phyloP scores from a whole-genome alignment of 2,797 vertebrate genomes.

The Bradypodion pumilum region DNA sequence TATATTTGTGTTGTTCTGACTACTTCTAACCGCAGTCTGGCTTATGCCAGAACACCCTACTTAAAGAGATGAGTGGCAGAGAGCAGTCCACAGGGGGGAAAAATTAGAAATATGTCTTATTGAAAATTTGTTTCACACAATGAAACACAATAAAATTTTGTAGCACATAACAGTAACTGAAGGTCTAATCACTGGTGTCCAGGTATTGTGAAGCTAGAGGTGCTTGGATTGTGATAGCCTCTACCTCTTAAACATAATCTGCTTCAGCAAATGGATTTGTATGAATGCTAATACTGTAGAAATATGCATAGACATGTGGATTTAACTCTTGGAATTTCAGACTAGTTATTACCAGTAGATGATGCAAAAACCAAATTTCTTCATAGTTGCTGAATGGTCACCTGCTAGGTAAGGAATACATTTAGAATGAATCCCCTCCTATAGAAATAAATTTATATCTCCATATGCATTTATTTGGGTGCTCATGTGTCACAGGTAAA shows the following conservation, averaged over 20 bases:
- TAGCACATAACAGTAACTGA: background rate
- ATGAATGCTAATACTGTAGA: background rate
- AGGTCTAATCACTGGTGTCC: background rate
- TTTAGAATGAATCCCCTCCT: background rate
- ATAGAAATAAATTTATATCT: too few species aligned
- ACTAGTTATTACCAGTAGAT: background rate
- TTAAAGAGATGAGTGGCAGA: background rate
- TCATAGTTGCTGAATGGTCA: too few species aligned
- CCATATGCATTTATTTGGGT: too few species aligned
- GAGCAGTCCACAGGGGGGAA: too few species aligned
- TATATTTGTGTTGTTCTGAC: background rate
- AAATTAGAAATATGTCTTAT: too few species aligned
- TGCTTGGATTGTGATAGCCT: background rate
- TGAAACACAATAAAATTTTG: background rate
- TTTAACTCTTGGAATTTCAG: background rate
- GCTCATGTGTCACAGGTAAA: too few species aligned
- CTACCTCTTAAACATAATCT: background rate
- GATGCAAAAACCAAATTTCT: too few species aligned
- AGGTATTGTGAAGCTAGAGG: background rate
- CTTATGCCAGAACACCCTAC: background rate
- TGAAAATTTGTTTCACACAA: background rate
- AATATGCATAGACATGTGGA: background rate
- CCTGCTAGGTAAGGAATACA: background rate
- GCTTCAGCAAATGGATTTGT: background rate
- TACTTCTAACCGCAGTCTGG: background rate